A percentile compares a stretch with the other conserved stretches of the same genome.
Conservation (phyloP, 2,888 invertebrate genomes). For the Aleiodes testaceus region DNA sequence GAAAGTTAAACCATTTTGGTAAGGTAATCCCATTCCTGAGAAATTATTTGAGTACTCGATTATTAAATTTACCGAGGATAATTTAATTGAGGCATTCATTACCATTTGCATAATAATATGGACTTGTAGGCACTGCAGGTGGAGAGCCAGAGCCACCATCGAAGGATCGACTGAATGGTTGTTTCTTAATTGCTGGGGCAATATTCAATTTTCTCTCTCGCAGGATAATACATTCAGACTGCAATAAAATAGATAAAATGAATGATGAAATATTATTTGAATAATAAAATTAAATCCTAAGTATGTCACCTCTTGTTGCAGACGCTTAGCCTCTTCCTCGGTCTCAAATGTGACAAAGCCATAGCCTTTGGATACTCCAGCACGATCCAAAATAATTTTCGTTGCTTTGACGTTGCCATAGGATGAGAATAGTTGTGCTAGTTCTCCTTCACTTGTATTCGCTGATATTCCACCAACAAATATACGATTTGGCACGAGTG, state of each 20-base stretch:
- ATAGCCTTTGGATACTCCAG: slow-evolving; percentile 95
- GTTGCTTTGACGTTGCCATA: slow-evolving; percentile 93
- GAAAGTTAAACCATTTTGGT: slow-evolving; percentile 73
- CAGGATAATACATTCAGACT: slow-evolving; percentile 84
- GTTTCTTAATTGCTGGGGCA: slow-evolving; percentile 90
- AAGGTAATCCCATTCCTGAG: slow-evolving; percentile 70
- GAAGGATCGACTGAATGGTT: slow-evolving; percentile 76
- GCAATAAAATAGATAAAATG: slow-evolving; percentile 56
- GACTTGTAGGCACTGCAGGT: slow-evolving; percentile 74
- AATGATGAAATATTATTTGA: neutral
- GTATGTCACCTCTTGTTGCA: slow-evolving; percentile 79
- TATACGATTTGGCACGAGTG: slow-evolving; percentile 93
- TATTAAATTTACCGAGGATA: neutral
- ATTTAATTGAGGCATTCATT: slow-evolving; percentile 48
- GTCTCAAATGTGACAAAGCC: slow-evolving; percentile 91
- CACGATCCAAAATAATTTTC: slow-evolving; percentile 95
- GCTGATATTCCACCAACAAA: slow-evolving; percentile 97
- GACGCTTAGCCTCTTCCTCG: slow-evolving; percentile 87
- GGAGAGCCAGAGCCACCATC: slow-evolving; percentile 76
- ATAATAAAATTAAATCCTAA: slow-evolving; percentile 15
- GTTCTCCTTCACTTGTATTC: slow-evolving; percentile 93
- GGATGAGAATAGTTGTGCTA: slow-evolving; percentile 92
- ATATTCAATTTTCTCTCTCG: slow-evolving; percentile 89
- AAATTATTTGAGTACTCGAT: slow-evolving; percentile 11
- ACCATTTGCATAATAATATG: slow-evolving; percentile 75